Evolutionary conservation across 2,797 vertebrate genomes (phyloP).

Genomic region (Enteromius trimaculatus): DNA sequence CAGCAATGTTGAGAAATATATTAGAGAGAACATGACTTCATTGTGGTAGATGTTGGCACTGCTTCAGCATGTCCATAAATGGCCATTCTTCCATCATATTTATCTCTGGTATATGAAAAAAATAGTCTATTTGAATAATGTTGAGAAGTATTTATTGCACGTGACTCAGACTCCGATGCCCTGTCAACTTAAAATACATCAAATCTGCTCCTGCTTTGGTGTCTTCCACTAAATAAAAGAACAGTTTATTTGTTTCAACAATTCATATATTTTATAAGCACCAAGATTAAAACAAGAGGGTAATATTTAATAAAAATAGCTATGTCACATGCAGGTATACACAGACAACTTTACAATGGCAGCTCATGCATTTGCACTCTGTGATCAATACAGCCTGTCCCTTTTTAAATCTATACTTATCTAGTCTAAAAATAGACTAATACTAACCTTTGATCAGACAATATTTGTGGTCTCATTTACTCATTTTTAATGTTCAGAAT

Average conservation of each 20-base stretch:
- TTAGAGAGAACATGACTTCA: not conserved
- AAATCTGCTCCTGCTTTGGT: not conserved
- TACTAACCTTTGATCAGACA: constrained; percentile 12
- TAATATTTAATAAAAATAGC: not conserved
- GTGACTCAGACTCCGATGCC: not conserved
- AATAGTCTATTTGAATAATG: not conserved
- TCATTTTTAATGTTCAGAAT: constrained; percentile 7
- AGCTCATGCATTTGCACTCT: constrained; percentile 3
- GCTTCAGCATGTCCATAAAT: not conserved
- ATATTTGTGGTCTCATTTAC: constrained; percentile 37
- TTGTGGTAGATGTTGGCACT: not conserved
- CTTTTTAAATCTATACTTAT: constrained; percentile 25
- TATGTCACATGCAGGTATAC: not conserved
- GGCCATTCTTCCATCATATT: not conserved
- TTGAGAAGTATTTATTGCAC: not conserved
- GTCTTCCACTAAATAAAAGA: not conserved
- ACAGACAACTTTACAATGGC: not conserved
- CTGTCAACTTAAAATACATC: constrained; percentile 9
- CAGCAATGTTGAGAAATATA: not conserved
- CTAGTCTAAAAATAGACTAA: constrained; percentile 12
- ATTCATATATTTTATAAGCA: not conserved
- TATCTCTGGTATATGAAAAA: not conserved
- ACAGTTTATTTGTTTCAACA: not conserved
- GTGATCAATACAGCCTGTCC: constrained; percentile 17
- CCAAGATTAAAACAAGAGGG: not conserved